These are phyloP conservation scores for Grapholita molesta DNA, from an alignment of 1,140 invertebrate species.

Conservation along the genomic window DNA sequence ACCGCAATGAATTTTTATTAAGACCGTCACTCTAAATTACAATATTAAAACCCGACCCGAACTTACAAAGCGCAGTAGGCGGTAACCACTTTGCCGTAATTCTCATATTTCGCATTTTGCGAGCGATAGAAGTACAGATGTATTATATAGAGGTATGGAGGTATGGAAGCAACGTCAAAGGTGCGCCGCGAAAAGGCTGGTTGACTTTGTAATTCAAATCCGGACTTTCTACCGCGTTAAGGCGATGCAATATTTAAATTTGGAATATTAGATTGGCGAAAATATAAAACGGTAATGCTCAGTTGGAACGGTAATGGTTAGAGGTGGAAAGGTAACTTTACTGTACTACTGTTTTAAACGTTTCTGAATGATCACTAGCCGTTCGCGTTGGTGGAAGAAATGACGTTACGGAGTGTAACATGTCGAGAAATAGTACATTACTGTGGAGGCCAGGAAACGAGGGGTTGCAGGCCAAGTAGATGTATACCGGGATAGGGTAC, in stretches of 20 bases:
- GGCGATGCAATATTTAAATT: constrained; percentile 29
- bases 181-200: constrained; percentile 18
- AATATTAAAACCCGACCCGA: constrained; percentile 23
- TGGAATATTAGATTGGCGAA: constrained; percentile 30
- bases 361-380: too few relatives aligned
- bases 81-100: constrained; percentile 18
- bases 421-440: too few relatives aligned
- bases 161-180: too few relatives aligned
- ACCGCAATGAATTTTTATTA: background rate
- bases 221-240: constrained; percentile 22
- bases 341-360: background rate
- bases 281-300: constrained; percentile 21
- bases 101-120: constrained; percentile 23
- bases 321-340: background rate
- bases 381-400: too few relatives aligned
- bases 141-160: too few relatives aligned
- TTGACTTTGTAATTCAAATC: constrained; percentile 32
- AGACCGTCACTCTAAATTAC: too few relatives aligned
- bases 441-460: too few relatives aligned
- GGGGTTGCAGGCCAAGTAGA: too few relatives aligned
- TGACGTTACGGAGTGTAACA: too few relatives aligned
- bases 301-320: constrained; percentile 14
- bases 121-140: background rate
- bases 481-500: too few relatives aligned
- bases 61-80: constrained; percentile 24